These are phyloP conservation scores for Catostylus mosaicus DNA, from an alignment of 30 jellyfish, hydroid and myxozoan species.

Conservation along the genomic window DNA sequence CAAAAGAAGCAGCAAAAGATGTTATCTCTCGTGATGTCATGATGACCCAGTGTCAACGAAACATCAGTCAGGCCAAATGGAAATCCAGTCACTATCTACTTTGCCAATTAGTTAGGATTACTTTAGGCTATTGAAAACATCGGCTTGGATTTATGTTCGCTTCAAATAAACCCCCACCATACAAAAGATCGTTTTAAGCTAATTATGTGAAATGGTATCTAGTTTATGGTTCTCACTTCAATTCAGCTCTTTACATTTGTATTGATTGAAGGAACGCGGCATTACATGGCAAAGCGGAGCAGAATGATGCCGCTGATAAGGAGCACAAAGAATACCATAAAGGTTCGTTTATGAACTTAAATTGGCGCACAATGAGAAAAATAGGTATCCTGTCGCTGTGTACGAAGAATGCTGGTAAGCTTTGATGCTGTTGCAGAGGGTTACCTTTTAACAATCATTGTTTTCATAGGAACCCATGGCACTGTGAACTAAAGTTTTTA, in stretches of 20 bases:
- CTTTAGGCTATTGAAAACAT: neutral
- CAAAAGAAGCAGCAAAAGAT: neutral
- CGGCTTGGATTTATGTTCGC: neutral
- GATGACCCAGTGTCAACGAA: conserved; percentile 39
- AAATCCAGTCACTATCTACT: conserved; percentile 43
- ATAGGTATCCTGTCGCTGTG: no score
- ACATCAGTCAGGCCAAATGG: neutral
- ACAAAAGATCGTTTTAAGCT: neutral
- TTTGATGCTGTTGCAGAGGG: no score
- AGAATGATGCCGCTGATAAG: conserved; percentile 61
- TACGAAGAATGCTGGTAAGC: no score
- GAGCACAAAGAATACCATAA: neutral
- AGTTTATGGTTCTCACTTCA: neutral
- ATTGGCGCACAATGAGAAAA: no score
- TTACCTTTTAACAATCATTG: no score
- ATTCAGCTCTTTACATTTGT: neutral
- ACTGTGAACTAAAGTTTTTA: no score
- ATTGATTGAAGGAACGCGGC: conserved; percentile 40
- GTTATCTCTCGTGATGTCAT: conserved; percentile 17
- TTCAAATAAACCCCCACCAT: neutral
- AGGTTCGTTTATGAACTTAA: neutral
- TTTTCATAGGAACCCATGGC: no score
- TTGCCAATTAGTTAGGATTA: conserved; percentile 43
- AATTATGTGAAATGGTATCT: neutral
- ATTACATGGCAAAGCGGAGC: neutral